Evolutionary conservation across 1,140 invertebrate genomes (phyloP), one percentile per base, ranked within the genome.

Genomic region (Holcopasites calliopsidis): DNA sequence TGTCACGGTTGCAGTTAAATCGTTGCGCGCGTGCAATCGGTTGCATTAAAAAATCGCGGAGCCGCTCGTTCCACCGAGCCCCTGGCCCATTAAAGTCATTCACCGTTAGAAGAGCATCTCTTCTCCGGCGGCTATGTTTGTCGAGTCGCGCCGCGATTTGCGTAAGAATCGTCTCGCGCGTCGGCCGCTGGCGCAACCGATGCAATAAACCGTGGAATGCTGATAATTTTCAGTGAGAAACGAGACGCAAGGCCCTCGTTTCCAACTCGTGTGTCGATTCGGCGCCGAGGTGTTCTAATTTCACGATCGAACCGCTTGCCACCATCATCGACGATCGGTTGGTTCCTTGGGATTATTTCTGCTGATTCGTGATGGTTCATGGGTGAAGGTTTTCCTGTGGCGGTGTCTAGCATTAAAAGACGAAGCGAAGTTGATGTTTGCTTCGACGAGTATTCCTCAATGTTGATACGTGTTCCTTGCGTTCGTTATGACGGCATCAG

Each of bases 181-280:
- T 0, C 21, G n/a, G n/a, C 28, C 18, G 33, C 31, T 65, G 61
- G 28, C 49, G 61, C 71, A 66, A 73, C 16, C 28, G 10, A 7
- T 1, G 57, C 70, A 35, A 73, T 73, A 73, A 66, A 74, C 71
- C 31, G 61, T 55, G 71, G 61, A 74, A 74, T 74, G 72, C 62
- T 31, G 72, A 57, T 74, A 52, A 55, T 74, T 74, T 72, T 52
- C 40, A 33, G 38, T 28, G 60, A 28, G 38, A 23, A 13, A 42
- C 10, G 8, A 44, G 68, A 33, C 16, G 62, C 72, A 66, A 74
- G 62, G 61, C 66, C 68, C 49, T 26, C 49, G 23, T 18, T 28
- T 26, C n/a, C 3, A 26, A 54, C 57, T 44, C 38, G 23, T 26
- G n/a, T n/a, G n/a, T n/a, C n/a, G 40, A 42, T 70, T 23, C 47